These are phyloP conservation scores for Epinephelus cyanopodus DNA, from an alignment of 2,113 vertebrate species.

Conservation along the genomic window DNA sequence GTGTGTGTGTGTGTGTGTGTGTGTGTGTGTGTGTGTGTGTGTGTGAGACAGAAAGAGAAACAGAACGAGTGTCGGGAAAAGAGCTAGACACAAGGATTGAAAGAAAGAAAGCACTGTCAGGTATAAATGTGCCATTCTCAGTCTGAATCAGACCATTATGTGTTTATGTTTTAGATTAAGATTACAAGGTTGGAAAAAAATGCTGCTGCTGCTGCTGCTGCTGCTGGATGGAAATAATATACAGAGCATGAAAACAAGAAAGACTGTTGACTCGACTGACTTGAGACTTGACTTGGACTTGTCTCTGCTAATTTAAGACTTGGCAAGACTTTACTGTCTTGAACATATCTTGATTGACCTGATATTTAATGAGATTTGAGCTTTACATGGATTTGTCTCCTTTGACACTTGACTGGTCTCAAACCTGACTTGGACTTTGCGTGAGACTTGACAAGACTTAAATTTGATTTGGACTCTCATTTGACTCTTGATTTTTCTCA, in stretches of 20 bases:
- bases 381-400: neutral
- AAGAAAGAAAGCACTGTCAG: constrained; percentile 13
- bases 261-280: neutral
- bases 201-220: neutral
- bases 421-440: too few relatives aligned
- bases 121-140: constrained; percentile 25
- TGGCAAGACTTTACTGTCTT: too few relatives aligned
- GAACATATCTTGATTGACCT: too few relatives aligned
- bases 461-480: neutral
- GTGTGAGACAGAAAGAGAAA: constrained; percentile 16
- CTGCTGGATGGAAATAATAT: constrained; percentile 6
- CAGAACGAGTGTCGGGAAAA: neutral
- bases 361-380: too few relatives aligned
- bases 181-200: constrained; percentile 9
- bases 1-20: neutral
- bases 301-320: neutral
- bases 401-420: too few relatives aligned
- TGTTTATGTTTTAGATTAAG: constrained; percentile 37
- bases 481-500: too few relatives aligned
- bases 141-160: constrained; percentile 53
- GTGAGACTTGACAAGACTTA: neutral
- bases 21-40: neutral
- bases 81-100: neutral
- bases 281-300: neutral
- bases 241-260: neutral